Base-by-base conservation (phyloP, 2,797 vertebrate species). In the Anomalospiza imberbis region DNA sequence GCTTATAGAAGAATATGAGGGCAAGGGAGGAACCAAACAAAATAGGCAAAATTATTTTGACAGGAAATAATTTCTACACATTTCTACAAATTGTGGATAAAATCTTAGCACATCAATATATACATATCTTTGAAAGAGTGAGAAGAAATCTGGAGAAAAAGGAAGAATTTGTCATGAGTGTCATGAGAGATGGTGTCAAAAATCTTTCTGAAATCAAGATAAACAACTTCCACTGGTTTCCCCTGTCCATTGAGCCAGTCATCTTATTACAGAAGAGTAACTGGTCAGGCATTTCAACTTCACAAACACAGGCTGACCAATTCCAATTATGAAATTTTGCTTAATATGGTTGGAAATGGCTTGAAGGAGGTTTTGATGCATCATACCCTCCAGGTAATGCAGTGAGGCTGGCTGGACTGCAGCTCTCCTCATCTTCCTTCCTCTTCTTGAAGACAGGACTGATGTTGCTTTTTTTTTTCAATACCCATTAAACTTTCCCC, bases 281-380 rank as follows among this genome's bases (percentile, higher is more conserved):
- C 0, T 72, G 24, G 9, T 82, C 42, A 47, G 50, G 8, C 20
- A 61, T 61, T 92, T 77, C 17, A 15, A 8, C 17, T 78, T 75
- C 36, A 38, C 55, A 66, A 54, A 40, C 38, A 50, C 25, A 13
- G 42, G 31, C 16, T 74, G 38, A 48, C 22, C 53, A 70, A 86
- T 70, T 5, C 31, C 31, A 76, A 0, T 44, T 12, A 79, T 3
- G 0, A 6, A 22, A 31, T 54, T 85, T 8, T 60, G 19, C 13
- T 80, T 51, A 54, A 31, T 51, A 28, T 67, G 7, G 2, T 17
- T 79, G 26, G 38, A 68, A 88, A 82, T 60, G 17, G 1, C 18
- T 73, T 76, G 54, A 45, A 34, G 55, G 26, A 82, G 31, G n/a
- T 25, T 82, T 72, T 72, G 21, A 31, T 51, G n/a, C 17, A 18